These are phyloP conservation scores for Ophioninae sp. DNA, from an alignment of 2,888 invertebrate genomes.

Conservation along the genomic window DNA sequence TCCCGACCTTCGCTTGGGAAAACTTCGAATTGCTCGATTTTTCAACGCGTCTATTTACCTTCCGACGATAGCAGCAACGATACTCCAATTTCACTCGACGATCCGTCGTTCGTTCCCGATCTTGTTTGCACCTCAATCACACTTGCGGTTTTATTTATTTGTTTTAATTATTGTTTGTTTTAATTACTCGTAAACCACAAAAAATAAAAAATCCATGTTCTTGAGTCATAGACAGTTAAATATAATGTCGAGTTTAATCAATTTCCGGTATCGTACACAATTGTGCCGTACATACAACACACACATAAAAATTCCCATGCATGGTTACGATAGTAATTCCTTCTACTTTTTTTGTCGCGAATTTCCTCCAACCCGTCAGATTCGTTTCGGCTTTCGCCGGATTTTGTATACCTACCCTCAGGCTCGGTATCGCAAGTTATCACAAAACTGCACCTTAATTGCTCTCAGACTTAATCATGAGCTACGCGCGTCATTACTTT, in stretches of 20 bases:
- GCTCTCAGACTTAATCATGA: slow-evolving; percentile 52
- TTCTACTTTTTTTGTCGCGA: slow-evolving; percentile 57
- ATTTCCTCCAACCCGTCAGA: slow-evolving; percentile 47
- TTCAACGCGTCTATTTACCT: slow-evolving; percentile 67
- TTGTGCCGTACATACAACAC: slow-evolving; percentile 23
- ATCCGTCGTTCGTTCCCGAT: slow-evolving; percentile 29
- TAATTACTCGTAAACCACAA: too few species aligned
- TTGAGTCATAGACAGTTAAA: too few species aligned
- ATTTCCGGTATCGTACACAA: too few species aligned
- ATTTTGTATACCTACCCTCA: slow-evolving; percentile 11
- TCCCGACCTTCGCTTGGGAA: slow-evolving; percentile 36
- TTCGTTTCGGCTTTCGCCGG: slow-evolving; percentile 22
- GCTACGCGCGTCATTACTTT: slow-evolving; percentile 31
- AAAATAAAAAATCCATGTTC: too few species aligned
- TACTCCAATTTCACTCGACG: not conserved
- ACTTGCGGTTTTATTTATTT: too few species aligned
- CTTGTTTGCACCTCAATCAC: not conserved
- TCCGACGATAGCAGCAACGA: slow-evolving; percentile 54
- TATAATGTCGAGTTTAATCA: too few species aligned
- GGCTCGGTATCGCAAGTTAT: slow-evolving; percentile 50
- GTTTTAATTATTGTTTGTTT: too few species aligned
- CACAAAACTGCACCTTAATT: slow-evolving; percentile 66
- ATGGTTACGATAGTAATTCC: slow-evolving; percentile 45
- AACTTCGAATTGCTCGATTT: slow-evolving; percentile 66
- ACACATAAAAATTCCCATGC: slow-evolving; percentile 27